Evolutionary conservation across 2,888 invertebrate genomes (phyloP), one percentile per base, ranked within the genome.

Genomic region (Aleiodes testaceus): DNA sequence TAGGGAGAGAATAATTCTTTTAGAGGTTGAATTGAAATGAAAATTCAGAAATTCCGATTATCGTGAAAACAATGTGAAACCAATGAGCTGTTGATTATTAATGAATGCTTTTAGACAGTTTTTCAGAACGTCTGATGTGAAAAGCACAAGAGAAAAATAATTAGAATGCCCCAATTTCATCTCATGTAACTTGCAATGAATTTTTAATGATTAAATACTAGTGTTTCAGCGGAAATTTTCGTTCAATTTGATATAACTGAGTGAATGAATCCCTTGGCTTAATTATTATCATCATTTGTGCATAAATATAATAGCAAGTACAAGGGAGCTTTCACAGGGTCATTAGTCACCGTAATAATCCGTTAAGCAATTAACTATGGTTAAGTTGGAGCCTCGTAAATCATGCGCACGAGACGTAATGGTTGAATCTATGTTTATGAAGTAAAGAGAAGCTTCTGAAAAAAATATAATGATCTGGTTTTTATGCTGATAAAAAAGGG

Each of bases 331-430:
- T 74, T 70, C 69, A 50, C 59, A 47, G 63, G 67, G 59, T 74
- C 74, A 76, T 76, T 76, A 74, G 74, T 76, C 75, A 76, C 68
- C 53, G 72, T 74, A 74, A 76, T 76, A 76, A 76, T 76, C 75
- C 73, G 69, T 74, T 72, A 66, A 73, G 75, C 74, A 74, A 76
- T 76, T 76, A 76, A 74, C 73, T 63, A 69, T 69, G 75, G 75
- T 74, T 74, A 74, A 74, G 63, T 72, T 71, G 72, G 72, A 72
- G 66, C 71, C 74, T 75, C 75, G 74, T 75, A 72, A 72, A 75
- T 75, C 75, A 75, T 74, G 36, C 9, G 11, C 1, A 36, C 9
- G 11, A 36, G 36, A 36, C 36, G 36, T 36, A 36, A 36, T 36
- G 36, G 36, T 36, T 36, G 36, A 36, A 36, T 36, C 1, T 36